phyloP scores from a whole-genome alignment of 2,888 invertebrate genomes.

The Pachliopta kotzebuea region DNA sequence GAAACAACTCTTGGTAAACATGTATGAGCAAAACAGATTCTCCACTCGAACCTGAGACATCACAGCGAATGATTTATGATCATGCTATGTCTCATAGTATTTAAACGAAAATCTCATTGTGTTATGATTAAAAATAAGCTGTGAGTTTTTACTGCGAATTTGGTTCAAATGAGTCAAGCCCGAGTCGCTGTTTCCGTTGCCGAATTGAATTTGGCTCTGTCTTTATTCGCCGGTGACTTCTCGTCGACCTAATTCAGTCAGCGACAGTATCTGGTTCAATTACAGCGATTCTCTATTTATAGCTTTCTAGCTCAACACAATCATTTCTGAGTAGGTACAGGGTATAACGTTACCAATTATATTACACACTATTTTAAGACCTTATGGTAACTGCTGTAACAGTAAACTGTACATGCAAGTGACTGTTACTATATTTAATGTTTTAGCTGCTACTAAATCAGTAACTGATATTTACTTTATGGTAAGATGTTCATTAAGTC shows the following conservation, averaged over 20 bases:
- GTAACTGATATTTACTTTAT: too few species aligned
- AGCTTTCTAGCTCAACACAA: slow-evolving; percentile 3
- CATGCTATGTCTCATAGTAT: too few species aligned
- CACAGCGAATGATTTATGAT: slow-evolving; percentile 15
- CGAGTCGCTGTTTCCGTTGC: slow-evolving; percentile 31
- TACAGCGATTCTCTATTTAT: slow-evolving; percentile 21
- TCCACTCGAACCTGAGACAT: slow-evolving; percentile 3
- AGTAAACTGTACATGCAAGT: too few species aligned
- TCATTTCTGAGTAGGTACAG: not conserved
- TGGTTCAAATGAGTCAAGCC: slow-evolving; percentile 48
- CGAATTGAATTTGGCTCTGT: slow-evolving; percentile 36
- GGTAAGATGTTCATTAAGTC: too few species aligned
- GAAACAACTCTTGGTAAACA: slow-evolving; percentile 9
- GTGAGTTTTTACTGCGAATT: slow-evolving; percentile 43
- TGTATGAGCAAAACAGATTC: too few species aligned
- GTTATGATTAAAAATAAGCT: slow-evolving; percentile 28
- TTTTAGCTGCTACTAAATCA: too few species aligned
- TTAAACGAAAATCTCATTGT: slow-evolving; percentile 32
- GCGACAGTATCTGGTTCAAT: slow-evolving; percentile 12
- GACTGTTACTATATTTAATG: too few species aligned
- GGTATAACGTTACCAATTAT: slow-evolving; percentile 10
- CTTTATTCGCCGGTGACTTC: slow-evolving; percentile 28
- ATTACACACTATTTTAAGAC: slow-evolving; percentile 6
- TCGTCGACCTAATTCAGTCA: slow-evolving; percentile 13
- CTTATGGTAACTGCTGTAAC: not conserved